Evolutionary conservation across 2,888 invertebrate genomes (phyloP).

Genomic region (Coronaproctus castanopsis): DNA sequence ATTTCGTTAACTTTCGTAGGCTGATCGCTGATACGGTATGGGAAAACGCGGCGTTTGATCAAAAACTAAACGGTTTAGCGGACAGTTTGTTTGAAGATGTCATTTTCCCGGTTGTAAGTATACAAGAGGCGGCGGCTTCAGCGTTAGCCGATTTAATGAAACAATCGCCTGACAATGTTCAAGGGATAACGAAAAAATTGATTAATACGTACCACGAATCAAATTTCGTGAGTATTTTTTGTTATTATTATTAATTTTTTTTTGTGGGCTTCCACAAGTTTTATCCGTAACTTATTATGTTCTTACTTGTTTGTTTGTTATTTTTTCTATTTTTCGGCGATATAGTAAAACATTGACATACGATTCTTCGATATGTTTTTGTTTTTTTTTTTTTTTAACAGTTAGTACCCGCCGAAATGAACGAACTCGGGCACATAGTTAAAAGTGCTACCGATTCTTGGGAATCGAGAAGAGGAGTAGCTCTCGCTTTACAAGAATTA

Average conservation of each 20-base stretch:
- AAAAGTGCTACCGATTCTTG: slow-evolving; percentile 73
- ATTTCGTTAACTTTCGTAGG: too few species aligned
- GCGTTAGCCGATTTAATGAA: slow-evolving; percentile 50
- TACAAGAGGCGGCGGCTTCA: slow-evolving; percentile 63
- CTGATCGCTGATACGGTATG: slow-evolving; percentile 43
- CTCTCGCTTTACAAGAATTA: slow-evolving; percentile 56
- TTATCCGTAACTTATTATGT: too few species aligned
- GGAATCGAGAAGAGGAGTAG: slow-evolving; percentile 75
- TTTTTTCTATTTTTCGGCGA: too few species aligned
- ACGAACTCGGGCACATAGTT: slow-evolving; percentile 77
- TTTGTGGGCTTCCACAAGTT: background rate
- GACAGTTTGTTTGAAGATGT: slow-evolving; percentile 44
- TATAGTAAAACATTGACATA: too few species aligned
- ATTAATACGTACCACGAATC: slow-evolving; percentile 55
- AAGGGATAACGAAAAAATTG: slow-evolving; percentile 27
- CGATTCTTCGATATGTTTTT: too few species aligned
- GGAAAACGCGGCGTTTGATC: slow-evolving; percentile 33
- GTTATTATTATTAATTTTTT: background rate
- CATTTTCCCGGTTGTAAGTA: slow-evolving; percentile 57
- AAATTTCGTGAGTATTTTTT: slow-evolving; percentile 34
- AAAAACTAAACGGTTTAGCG: slow-evolving; percentile 32
- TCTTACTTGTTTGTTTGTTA: background rate
- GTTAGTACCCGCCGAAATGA: slow-evolving; percentile 36
- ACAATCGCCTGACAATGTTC: slow-evolving; percentile 26
- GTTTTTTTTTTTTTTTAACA: too few species aligned